Evolutionary conservation across 2,797 vertebrate species (phyloP).

Genomic region (Hydrophis major): DNA sequence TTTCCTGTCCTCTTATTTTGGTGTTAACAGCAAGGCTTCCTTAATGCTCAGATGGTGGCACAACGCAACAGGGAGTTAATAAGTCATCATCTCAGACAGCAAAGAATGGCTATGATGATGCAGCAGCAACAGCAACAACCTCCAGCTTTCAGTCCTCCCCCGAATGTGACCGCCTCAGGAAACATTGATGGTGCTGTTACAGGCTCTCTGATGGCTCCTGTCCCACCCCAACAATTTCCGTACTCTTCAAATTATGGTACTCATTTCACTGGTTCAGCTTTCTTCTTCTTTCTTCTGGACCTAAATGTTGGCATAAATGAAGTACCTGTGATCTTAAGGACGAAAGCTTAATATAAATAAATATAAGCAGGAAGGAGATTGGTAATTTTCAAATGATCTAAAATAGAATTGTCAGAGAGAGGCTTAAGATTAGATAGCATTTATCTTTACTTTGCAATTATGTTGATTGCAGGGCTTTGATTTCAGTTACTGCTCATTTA

Average conservation of each 20-base stretch:
- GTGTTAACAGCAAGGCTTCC: constrained; percentile 80
- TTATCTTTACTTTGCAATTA: not conserved
- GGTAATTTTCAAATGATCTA: not conserved
- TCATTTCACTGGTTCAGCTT: not conserved
- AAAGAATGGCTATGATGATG: constrained; percentile 89
- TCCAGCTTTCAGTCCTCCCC: constrained; percentile 91
- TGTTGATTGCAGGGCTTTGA: not conserved
- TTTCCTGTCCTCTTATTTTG: constrained; percentile 29
- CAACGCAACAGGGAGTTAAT: constrained; percentile 90
- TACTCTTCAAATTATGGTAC: constrained; percentile 90
- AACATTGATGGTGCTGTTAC: constrained; percentile 85
- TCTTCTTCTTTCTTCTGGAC: constrained; percentile 16
- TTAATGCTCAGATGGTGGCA: constrained; percentile 94
- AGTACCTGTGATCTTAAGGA: constrained; percentile 8
- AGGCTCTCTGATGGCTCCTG: constrained; percentile 80
- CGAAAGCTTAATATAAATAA: not conserved
- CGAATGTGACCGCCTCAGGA: constrained; percentile 89
- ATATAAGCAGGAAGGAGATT: not conserved
- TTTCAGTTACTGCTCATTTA: not conserved
- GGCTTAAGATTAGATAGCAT: not conserved
- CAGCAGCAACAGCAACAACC: constrained; percentile 83
- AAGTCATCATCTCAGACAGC: constrained; percentile 88
- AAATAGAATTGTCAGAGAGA: not conserved
- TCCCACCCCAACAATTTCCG: constrained; percentile 87
- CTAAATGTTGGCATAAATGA: constrained; percentile 20